These are phyloP conservation scores for Centruroides vittatus DNA, from an alignment of 1,140 invertebrate species.

Conservation along the genomic window DNA sequence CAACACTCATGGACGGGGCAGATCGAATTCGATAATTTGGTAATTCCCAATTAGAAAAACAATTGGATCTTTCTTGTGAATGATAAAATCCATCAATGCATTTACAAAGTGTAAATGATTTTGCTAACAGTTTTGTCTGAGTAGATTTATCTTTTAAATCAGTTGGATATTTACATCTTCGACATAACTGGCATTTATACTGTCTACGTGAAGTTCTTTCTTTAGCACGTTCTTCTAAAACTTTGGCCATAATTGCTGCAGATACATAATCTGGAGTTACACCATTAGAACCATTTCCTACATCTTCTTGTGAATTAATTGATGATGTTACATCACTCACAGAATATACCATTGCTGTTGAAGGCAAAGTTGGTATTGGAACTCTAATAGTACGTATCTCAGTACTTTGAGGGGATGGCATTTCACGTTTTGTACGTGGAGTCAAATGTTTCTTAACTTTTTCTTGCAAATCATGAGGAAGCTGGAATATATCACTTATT, in stretches of 20 bases:
- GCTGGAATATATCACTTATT: constrained; percentile 38
- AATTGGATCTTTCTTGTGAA: too few relatives aligned
- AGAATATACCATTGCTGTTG: constrained; percentile 76
- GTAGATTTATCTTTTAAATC: constrained; percentile 14
- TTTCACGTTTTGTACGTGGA: constrained; percentile 1
- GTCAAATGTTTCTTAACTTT: constrained; percentile 46
- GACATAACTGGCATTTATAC: constrained; percentile 10
- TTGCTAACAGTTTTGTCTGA: constrained; percentile 8
- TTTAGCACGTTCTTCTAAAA: constrained; percentile 67
- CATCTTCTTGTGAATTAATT: constrained; percentile 4
- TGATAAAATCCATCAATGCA: too few relatives aligned
- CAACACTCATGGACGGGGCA: too few relatives aligned
- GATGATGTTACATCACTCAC: constrained; percentile 36
- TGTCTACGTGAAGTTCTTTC: constrained; percentile 43
- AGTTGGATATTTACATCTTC: constrained; percentile 3
- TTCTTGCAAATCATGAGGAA: constrained; percentile 76
- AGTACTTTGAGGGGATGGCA: constrained; percentile 7
- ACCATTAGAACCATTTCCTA: constrained; percentile 18
- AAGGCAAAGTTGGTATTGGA: constrained; percentile 68
- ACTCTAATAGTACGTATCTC: constrained; percentile 43
- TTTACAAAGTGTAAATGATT: not conserved
- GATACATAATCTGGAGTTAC: constrained; percentile 59
- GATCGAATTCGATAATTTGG: too few relatives aligned
- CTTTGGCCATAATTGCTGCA: constrained; percentile 82
- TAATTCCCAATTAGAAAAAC: too few relatives aligned